These are phyloP conservation scores for Dasysyrphus albostriatus DNA, from an alignment of 2,888 invertebrate species.

Conservation along the genomic window DNA sequence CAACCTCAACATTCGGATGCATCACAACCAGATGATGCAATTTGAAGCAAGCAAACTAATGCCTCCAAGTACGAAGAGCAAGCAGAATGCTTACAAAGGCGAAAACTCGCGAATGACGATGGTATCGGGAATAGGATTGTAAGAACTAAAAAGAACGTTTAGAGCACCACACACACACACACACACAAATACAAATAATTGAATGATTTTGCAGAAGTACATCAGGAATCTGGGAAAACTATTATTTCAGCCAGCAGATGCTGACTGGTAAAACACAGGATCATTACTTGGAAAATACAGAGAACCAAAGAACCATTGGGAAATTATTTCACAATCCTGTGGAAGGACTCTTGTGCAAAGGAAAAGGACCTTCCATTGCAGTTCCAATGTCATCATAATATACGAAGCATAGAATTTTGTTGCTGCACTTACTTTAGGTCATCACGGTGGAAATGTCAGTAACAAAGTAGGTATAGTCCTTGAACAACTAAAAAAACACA, in stretches of 20 bases:
- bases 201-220: slow-evolving; percentile 70
- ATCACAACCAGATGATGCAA: slow-evolving; percentile 32
- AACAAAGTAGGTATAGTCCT: slow-evolving; percentile 50
- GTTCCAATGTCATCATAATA: slow-evolving; percentile 33
- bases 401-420: slow-evolving; percentile 27
- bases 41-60: slow-evolving; percentile 29
- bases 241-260: slow-evolving; percentile 67
- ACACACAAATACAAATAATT: slow-evolving; percentile 60
- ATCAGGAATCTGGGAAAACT: slow-evolving; percentile 54
- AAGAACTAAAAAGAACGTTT: not conserved
- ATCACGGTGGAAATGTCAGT: slow-evolving; percentile 46
- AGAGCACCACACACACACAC: not conserved
- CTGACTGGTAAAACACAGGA: slow-evolving; percentile 41
- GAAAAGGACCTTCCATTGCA: slow-evolving; percentile 8
- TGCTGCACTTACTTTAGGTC: slow-evolving; percentile 9
- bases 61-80: slow-evolving; percentile 42
- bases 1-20: slow-evolving; percentile 27
- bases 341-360: not conserved
- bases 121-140: not conserved
- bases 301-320: slow-evolving; percentile 4
- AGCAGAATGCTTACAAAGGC: slow-evolving; percentile 47
- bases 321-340: slow-evolving; percentile 24
- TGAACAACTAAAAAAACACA: not conserved
- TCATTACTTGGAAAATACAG: slow-evolving; percentile 39
- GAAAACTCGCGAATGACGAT: slow-evolving; percentile 37